Base-by-base conservation (phyloP, 2,888 invertebrate species). In the Orchesella flavescens region DNA sequence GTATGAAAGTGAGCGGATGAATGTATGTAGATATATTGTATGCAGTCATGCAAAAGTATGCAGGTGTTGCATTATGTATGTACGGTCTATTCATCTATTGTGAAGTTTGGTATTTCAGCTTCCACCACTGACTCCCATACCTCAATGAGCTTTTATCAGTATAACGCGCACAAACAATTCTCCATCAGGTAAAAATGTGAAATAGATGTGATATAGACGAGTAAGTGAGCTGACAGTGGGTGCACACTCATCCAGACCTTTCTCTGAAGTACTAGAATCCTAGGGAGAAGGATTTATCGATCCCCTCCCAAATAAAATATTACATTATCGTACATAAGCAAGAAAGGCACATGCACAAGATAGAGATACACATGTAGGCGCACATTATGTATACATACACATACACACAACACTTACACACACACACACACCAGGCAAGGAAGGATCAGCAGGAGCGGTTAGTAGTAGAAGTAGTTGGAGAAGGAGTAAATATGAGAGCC, bases 241-340 rank as follows among this genome's bases (percentile, higher is more conserved):
- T 17, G 46, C 46, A 66, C 43, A 44, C 17, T 66, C 44, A 23
- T 66, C 66, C 19, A 71, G 57, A 66, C 57, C 55, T 76, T 61
- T 61, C 19, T 34, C 19, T 13, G 61, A 61, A 21, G 61, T 21
- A 23, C 34, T 79, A 83, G 85, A 85, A 82, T 80, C 85, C 82
- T 85, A 73, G 61, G n/a, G 80, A 71, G 85, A 83, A 85, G 77
- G 84, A 87, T 85, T 86, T 87, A 87, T 87, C 85, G 87, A 87
- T 87, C 84, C 69, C 72, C 74, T 74, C 74, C 79, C 61, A 63
- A 80, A 84, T 75, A 79, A 74, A 73, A 75, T 78, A 84, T 80
- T 74, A 74, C 79, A 72, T 80, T 84, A 75, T 84, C 75, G 84
- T 68, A 79, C 65, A 73, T 74, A 79, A 65, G 75, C 59, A 71